These are phyloP conservation scores for Perognathus longimembris DNA, from an alignment of 2,113 vertebrate genomes.

Conservation along the genomic window DNA sequence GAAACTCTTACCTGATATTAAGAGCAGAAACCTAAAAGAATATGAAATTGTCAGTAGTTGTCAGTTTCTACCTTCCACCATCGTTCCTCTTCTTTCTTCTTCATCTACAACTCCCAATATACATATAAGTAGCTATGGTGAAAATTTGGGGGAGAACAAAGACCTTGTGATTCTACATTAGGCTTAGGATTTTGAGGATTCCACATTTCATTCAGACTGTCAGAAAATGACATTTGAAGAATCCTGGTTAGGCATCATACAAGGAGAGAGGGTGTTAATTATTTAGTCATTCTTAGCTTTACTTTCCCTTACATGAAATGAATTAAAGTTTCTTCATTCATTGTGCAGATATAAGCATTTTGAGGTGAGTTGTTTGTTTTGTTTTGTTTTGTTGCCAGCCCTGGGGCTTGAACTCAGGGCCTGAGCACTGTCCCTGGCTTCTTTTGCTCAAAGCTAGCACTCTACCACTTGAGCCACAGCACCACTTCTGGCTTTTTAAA, in stretches of 20 bases:
- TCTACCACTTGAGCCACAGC: too few species aligned
- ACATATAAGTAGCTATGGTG: not conserved
- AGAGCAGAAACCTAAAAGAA: not conserved
- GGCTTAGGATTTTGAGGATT: not conserved
- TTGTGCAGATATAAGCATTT: too few species aligned
- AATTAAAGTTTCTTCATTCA: not conserved
- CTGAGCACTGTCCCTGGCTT: too few species aligned
- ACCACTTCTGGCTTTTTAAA: too few species aligned
- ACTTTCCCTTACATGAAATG: not conserved
- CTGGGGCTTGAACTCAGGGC: too few species aligned
- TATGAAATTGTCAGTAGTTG: constrained; percentile 1
- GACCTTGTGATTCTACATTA: not conserved
- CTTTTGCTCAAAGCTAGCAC: too few species aligned
- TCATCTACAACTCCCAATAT: not conserved
- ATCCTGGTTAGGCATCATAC: not conserved
- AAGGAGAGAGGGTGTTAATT: not conserved
- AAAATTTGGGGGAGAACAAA: not conserved
- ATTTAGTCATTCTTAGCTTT: constrained; percentile 5
- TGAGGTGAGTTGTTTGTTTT: too few species aligned
- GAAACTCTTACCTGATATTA: constrained; percentile 14
- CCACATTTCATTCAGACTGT: not conserved
- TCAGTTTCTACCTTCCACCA: not conserved
- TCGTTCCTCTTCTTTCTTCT: not conserved
- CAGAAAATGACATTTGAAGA: not conserved
- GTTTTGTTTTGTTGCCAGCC: too few species aligned